Percentiles rank a stretch among this genome's conserved stretches.
phyloP scores from a whole-genome alignment of 2,113 vertebrate genomes.

The Chlorodrepanis virens region DNA sequence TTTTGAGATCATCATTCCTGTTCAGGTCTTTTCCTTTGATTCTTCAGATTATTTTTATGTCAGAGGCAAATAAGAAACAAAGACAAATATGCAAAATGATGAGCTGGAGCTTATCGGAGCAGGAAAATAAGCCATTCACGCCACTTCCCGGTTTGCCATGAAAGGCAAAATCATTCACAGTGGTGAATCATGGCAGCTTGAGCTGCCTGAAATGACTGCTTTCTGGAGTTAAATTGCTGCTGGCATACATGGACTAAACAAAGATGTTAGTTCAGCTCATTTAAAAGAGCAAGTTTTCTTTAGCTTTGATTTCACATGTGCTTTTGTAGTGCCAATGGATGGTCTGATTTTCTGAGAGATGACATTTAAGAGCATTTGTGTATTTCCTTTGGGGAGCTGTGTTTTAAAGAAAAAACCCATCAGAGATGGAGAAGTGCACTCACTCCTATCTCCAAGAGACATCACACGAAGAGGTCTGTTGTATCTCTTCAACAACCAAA shows the following conservation, averaged over 20 bases:
- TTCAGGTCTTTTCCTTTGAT: constrained; percentile 70
- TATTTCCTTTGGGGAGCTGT: constrained; percentile 46
- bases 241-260: constrained; percentile 60
- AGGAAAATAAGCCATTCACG: constrained; percentile 72
- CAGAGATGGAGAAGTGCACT: neutral
- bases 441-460: neutral
- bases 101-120: constrained; percentile 73
- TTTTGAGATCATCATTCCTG: constrained; percentile 68
- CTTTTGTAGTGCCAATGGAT: neutral
- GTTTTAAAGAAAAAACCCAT: constrained; percentile 14
- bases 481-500: neutral
- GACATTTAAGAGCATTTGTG: neutral
- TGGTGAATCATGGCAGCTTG: constrained; percentile 65
- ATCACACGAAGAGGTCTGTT: neutral
- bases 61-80: constrained; percentile 73
- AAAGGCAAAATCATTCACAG: constrained; percentile 73
- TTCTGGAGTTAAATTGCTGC: constrained; percentile 69
- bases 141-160: constrained; percentile 64
- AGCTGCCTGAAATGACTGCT: constrained; percentile 64
- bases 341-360: constrained; percentile 5
- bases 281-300: constrained; percentile 19
- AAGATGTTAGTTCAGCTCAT: constrained; percentile 47
- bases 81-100: constrained; percentile 73
- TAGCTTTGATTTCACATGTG: neutral
- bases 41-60: constrained; percentile 71